Conservation (phyloP, 2,113 vertebrate genomes). For the Mandrillus leucophaeus region DNA sequence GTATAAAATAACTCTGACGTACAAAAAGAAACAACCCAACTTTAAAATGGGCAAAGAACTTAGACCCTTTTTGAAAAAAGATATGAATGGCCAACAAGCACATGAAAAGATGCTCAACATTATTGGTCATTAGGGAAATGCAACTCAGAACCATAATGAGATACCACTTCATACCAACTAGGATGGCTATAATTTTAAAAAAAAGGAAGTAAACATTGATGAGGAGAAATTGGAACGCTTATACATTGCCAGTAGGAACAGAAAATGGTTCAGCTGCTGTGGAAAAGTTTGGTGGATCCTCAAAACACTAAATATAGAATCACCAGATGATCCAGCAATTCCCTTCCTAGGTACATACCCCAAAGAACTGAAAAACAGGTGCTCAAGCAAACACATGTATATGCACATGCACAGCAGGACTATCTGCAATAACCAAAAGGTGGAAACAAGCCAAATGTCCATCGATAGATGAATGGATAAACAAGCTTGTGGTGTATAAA, state of each 20-base stretch:
- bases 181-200: background rate
- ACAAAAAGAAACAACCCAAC: background rate
- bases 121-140: background rate
- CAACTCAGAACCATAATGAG: background rate
- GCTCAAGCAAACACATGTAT: background rate
- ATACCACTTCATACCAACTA: background rate
- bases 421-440: background rate
- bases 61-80: background rate
- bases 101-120: background rate
- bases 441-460: background rate
- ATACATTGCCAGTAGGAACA: background rate
- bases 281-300: background rate
- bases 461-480: background rate
- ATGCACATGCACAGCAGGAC: background rate
- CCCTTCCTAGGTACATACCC: background rate
- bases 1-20: background rate
- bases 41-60: background rate
- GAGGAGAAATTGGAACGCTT: background rate
- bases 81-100: background rate
- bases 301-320: background rate
- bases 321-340: background rate
- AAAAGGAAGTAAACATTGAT: background rate
- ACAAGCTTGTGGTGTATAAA: background rate
- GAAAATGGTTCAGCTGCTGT: background rate
- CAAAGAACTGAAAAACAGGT: background rate